phyloP scores from a whole-genome alignment of 2,888 invertebrate species.

The Scelioninae gen. 1 region DNA sequence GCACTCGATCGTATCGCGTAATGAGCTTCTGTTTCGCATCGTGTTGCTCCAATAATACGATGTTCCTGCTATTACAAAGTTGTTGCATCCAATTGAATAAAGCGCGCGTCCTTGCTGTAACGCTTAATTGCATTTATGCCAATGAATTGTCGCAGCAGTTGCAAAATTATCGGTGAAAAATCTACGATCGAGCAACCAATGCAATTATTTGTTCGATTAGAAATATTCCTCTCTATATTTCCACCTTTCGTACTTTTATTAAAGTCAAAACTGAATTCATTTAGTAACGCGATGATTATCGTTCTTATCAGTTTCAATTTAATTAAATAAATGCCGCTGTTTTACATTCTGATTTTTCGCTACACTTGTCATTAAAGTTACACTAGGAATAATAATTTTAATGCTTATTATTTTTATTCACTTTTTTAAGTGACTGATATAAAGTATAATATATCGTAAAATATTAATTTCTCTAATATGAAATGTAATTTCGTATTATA shows the following conservation, averaged over 20 bases:
- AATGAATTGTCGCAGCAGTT: conserved; percentile 18
- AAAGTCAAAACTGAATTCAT: conserved; percentile 29
- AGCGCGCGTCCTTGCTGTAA: conserved; percentile 15
- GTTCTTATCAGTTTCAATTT: conserved; percentile 26
- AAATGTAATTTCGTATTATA: too few species aligned
- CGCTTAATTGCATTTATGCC: conserved; percentile 38
- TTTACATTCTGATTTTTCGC: conserved; percentile 10
- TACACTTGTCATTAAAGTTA: neutral
- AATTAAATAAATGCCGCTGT: conserved; percentile 36
- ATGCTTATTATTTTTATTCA: neutral
- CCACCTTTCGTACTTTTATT: neutral
- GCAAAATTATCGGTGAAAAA: conserved; percentile 18
- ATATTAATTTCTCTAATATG: too few species aligned
- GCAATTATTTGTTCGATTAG: conserved; percentile 17
- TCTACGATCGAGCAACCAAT: conserved; percentile 1
- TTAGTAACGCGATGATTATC: conserved; percentile 26
- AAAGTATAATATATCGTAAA: too few species aligned
- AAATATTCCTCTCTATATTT: neutral
- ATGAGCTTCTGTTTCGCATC: too few species aligned
- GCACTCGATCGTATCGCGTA: too few species aligned
- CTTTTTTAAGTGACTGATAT: neutral
- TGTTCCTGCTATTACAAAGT: conserved; percentile 58
- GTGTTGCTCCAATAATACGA: conserved; percentile 55
- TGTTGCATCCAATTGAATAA: conserved; percentile 45
- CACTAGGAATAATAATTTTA: neutral